These are phyloP conservation scores for Ceratitis capitata DNA, from an alignment of 1,140 invertebrate genomes.

Conservation along the genomic window DNA sequence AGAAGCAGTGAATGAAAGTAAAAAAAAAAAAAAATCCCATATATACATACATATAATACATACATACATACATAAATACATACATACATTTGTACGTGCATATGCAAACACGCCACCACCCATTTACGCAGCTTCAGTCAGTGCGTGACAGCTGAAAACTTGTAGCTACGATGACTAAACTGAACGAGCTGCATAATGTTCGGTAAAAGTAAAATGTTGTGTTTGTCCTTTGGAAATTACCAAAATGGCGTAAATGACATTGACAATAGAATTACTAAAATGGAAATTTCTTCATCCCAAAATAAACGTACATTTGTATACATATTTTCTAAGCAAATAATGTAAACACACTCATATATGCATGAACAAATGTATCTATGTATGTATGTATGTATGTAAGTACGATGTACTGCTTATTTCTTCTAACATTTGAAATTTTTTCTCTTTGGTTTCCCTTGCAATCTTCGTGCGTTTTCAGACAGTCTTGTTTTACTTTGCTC, in stretches of 20 bases:
- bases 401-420: neutral
- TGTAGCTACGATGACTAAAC: neutral
- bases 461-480: too few species aligned
- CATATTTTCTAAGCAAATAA: too few species aligned
- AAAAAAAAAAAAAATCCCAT: too few species aligned
- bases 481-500: too few species aligned
- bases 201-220: neutral
- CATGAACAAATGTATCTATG: neutral
- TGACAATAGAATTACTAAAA: neutral
- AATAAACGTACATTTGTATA: neutral
- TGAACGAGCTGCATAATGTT: neutral
- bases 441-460: too few species aligned
- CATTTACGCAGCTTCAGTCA: neutral
- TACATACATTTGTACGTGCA: neutral
- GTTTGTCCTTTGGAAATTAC: neutral
- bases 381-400: neutral
- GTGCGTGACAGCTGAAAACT: neutral
- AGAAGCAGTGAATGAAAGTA: too few species aligned
- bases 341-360: neutral
- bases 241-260: neutral
- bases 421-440: too few species aligned
- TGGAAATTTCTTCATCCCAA: neutral
- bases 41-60: too few species aligned
- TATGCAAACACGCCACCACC: neutral
- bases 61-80: too few species aligned